Percentiles rank a stretch among this genome's conserved stretches.
phyloP scores from a whole-genome alignment of 1,140 invertebrate genomes.

The Neotoxoptera formosana region DNA sequence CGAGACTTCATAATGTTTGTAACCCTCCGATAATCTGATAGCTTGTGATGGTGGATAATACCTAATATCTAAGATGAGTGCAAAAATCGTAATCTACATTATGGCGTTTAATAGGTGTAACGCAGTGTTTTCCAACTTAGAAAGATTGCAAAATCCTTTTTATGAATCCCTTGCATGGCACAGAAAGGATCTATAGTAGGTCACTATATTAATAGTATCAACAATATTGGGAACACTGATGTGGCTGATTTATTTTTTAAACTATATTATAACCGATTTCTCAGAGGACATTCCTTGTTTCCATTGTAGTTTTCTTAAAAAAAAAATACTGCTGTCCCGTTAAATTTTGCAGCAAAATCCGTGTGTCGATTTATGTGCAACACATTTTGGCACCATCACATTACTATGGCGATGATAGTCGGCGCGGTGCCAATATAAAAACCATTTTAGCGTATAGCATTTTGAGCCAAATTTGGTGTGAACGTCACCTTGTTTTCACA shows the following conservation, averaged over 20 bases:
- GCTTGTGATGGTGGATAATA: too few relatives aligned
- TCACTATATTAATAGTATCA: neutral
- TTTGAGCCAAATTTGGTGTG: neutral
- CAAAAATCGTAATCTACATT: too few relatives aligned
- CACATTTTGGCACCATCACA: neutral
- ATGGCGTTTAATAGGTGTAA: too few relatives aligned
- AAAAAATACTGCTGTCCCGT: neutral
- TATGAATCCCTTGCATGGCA: neutral
- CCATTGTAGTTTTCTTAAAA: neutral
- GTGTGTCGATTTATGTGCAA: neutral
- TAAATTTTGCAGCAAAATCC: neutral
- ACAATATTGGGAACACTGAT: neutral
- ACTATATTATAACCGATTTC: neutral
- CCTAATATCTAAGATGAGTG: too few relatives aligned
- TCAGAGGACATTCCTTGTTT: neutral
- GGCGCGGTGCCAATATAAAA: neutral
- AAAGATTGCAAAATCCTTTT: neutral
- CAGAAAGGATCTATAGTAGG: neutral
- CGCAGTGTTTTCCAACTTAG: too few relatives aligned
- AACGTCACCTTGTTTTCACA: neutral
- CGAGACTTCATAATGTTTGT: too few relatives aligned
- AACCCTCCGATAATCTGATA: too few relatives aligned
- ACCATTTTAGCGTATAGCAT: neutral
- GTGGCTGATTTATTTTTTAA: neutral
- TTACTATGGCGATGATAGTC: neutral